A percentile compares a stretch with the other conserved stretches of the same genome.
Conservation (phyloP, 1,140 invertebrate genomes). For the Stenopsyche tienmushanensis region DNA sequence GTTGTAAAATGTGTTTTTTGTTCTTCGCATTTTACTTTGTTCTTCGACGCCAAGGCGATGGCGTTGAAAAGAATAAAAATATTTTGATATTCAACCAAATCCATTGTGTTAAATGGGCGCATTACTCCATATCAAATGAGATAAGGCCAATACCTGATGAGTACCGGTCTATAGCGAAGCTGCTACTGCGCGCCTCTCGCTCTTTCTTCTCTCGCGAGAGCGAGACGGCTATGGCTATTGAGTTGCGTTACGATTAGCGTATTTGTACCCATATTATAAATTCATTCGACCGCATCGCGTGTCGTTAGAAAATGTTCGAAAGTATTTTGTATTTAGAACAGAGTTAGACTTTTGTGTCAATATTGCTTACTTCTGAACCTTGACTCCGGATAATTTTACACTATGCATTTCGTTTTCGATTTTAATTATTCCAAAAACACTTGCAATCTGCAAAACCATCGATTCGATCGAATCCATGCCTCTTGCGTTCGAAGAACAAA, state of each 20-base stretch:
- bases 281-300: slow-evolving; percentile 26
- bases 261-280: slow-evolving; percentile 13
- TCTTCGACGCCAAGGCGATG: not conserved
- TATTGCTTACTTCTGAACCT: not conserved
- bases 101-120: slow-evolving; percentile 28
- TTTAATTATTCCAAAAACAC: too few species aligned
- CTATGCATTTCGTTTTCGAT: too few species aligned
- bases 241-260: not conserved
- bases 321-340: not conserved
- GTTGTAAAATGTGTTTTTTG: too few species aligned
- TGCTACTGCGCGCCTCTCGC: not conserved
- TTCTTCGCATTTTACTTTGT: too few species aligned
- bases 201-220: slow-evolving; percentile 9
- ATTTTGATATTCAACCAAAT: slow-evolving; percentile 22
- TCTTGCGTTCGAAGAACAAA: too few species aligned
- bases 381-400: too few species aligned
- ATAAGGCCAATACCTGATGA: slow-evolving; percentile 16
- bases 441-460: too few species aligned
- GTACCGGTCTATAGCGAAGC: not conserved
- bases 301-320: slow-evolving; percentile 23
- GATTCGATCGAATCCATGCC: too few species aligned
- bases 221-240: not conserved
- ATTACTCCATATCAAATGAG: slow-evolving; percentile 21
- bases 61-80: slow-evolving; percentile 20
- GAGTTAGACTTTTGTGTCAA: slow-evolving; percentile 5